Conservation (phyloP, 2,113 vertebrate genomes). For the Picathartes gymnocephalus region DNA sequence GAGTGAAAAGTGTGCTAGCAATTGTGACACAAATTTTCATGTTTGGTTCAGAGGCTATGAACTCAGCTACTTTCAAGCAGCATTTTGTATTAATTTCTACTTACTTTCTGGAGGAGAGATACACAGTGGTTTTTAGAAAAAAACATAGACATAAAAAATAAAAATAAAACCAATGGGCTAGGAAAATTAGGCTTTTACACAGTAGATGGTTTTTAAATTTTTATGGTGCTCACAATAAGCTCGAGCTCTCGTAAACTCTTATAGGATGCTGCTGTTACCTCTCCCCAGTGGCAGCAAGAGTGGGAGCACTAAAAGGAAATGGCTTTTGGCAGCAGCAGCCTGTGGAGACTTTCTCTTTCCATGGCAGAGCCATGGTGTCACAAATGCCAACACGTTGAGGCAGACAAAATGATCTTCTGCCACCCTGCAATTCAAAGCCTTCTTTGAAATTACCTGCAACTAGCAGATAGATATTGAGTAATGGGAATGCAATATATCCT, state of each 20-base stretch:
- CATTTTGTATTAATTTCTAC: neutral
- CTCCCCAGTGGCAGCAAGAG: neutral
- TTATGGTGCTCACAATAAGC: neutral
- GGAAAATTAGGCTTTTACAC: neutral
- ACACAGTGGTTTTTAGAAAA: neutral
- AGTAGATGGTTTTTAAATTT: neutral
- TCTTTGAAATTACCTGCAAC: neutral
- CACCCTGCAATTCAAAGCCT: neutral
- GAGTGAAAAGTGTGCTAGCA: neutral
- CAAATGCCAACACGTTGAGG: neutral
- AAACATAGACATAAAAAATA: neutral
- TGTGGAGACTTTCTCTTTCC: neutral
- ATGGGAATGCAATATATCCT: neutral
- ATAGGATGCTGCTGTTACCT: neutral
- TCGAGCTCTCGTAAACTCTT: neutral
- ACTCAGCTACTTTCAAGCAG: neutral
- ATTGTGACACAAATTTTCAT: neutral
- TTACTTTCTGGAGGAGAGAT: neutral
- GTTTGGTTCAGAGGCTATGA: neutral
- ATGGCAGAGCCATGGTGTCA: neutral
- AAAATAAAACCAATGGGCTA: constrained; percentile 13
- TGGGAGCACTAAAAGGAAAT: neutral
- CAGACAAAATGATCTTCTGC: neutral
- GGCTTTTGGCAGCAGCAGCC: neutral
- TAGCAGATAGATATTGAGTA: neutral